Evolutionary conservation across 2,113 vertebrate genomes (phyloP).

Genomic region (Promerops cafer): DNA sequence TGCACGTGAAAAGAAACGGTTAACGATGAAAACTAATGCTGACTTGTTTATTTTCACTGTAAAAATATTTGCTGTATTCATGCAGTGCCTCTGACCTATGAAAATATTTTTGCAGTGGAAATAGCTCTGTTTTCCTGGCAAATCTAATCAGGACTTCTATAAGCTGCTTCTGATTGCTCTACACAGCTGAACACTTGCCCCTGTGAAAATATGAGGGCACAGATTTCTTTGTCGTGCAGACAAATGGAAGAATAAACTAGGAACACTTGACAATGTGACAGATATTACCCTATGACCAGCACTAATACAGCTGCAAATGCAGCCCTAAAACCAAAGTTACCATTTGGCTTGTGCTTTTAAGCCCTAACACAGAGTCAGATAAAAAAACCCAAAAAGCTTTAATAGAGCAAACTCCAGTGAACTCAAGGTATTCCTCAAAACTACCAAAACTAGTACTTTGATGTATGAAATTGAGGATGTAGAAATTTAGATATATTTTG

Average conservation of each 20-base stretch:
- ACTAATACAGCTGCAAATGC: background rate
- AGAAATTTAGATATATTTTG: background rate
- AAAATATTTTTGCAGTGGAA: constrained; percentile 55
- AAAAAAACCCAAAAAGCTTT: background rate
- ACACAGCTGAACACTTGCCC: background rate
- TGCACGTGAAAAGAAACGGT: background rate
- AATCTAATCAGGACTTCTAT: background rate
- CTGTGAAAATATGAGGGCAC: background rate
- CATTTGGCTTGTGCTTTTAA: background rate
- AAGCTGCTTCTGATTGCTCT: background rate
- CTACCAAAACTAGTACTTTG: background rate
- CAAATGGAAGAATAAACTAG: background rate
- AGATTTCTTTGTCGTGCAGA: background rate
- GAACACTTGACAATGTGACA: background rate
- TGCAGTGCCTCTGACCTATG: constrained; percentile 26
- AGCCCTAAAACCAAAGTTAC: background rate
- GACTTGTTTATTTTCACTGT: constrained; percentile 39
- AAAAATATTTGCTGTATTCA: constrained; percentile 53
- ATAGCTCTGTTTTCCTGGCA: constrained; percentile 50
- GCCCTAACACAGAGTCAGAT: background rate
- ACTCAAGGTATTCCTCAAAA: background rate
- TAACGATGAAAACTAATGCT: background rate
- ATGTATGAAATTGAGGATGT: background rate
- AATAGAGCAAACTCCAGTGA: background rate
- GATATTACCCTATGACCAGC: background rate